Conservation (phyloP, 2,797 vertebrate genomes). For the Molossus alvarezi region DNA sequence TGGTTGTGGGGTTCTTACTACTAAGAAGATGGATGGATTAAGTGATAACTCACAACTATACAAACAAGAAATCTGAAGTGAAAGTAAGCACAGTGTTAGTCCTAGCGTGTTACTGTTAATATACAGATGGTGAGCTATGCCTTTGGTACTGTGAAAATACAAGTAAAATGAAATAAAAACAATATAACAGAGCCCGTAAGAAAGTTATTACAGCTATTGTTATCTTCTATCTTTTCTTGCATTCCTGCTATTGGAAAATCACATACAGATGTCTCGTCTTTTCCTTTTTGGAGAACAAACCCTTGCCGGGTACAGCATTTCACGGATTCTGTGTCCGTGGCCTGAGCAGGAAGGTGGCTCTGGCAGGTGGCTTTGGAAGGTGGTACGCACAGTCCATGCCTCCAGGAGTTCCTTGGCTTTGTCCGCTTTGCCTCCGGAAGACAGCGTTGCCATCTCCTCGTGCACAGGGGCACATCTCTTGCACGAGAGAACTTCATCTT, state of each 20-base stretch:
- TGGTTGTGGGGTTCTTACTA: neutral
- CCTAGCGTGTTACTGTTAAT: neutral
- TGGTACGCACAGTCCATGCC: neutral
- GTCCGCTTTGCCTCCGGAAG: neutral
- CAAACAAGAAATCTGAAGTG: neutral
- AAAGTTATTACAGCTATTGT: neutral
- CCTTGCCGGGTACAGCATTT: neutral
- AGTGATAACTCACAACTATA: neutral
- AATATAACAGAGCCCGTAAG: neutral
- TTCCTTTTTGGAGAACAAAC: neutral
- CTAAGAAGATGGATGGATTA: neutral
- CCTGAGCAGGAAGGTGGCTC: neutral
- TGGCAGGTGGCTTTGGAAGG: neutral
- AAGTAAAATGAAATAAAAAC: conserved; percentile 7
- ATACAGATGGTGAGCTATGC: neutral
- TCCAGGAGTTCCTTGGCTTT: neutral
- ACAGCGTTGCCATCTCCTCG: neutral
- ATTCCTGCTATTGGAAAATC: neutral
- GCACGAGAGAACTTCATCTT: neutral
- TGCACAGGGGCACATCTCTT: neutral
- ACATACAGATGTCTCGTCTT: neutral
- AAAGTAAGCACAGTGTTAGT: neutral
- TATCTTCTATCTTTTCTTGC: neutral
- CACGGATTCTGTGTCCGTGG: neutral
- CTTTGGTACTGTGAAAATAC: conserved; percentile 27